Conservation (phyloP, 2,113 vertebrate genomes). For the Dasyornis broadbenti region DNA sequence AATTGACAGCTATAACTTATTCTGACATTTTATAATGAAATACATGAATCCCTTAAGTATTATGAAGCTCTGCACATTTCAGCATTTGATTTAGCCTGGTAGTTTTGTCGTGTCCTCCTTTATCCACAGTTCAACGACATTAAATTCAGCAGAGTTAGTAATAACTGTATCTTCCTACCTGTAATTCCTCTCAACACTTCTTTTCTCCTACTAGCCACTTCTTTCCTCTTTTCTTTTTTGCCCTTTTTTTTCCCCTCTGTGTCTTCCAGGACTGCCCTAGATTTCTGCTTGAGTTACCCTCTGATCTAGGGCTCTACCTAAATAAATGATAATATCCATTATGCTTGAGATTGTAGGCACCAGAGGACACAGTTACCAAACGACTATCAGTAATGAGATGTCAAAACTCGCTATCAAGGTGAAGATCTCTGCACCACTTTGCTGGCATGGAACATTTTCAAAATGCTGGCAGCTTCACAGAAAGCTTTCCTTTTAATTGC, state of each 20-base stretch:
- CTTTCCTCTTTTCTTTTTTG: no score
- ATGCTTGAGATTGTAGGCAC: neutral
- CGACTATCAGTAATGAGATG: neutral
- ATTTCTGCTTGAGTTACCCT: neutral
- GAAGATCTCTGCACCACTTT: neutral
- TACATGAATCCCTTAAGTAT: neutral
- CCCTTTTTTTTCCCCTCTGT: accelerated
- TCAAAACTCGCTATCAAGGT: neutral
- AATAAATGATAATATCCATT: neutral
- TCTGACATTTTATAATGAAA: neutral
- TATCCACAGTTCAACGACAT: neutral
- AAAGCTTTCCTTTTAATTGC: constrained; percentile 1
- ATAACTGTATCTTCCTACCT: neutral
- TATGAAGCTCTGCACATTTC: neutral
- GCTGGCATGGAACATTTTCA: neutral
- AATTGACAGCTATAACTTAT: neutral
- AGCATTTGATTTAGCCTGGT: neutral
- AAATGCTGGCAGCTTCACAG: neutral
- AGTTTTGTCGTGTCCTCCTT: neutral
- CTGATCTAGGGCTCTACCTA: neutral
- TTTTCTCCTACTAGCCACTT: neutral
- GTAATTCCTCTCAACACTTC: neutral
- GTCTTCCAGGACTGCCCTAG: neutral
- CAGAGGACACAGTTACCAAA: neutral
- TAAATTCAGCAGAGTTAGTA: neutral